A percentile compares a stretch with the other conserved stretches of the same genome.
phyloP scores from a whole-genome alignment of 1,140 invertebrate genomes.

The Dendrolimus kikuchii region DNA sequence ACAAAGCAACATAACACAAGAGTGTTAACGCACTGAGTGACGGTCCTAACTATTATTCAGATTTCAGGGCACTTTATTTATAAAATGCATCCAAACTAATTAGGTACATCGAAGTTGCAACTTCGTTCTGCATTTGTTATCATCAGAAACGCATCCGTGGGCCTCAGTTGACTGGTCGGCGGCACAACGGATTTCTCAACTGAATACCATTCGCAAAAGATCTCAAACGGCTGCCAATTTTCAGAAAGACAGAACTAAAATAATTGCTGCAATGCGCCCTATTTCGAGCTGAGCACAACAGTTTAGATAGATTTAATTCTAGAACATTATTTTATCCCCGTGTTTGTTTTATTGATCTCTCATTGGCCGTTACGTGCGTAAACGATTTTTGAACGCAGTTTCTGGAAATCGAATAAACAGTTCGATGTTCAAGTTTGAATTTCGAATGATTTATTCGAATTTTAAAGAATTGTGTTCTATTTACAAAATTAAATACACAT shows the following conservation, averaged over 20 bases:
- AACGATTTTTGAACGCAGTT: too few species aligned
- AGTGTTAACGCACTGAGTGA: slow-evolving; percentile 1
- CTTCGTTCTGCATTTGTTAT: slow-evolving; percentile 9
- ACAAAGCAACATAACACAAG: slow-evolving; percentile 17
- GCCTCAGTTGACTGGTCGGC: slow-evolving; percentile 34
- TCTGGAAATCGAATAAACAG: not conserved
- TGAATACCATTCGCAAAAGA: slow-evolving; percentile 63
- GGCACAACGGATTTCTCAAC: slow-evolving; percentile 63
- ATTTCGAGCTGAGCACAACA: slow-evolving; percentile 58
- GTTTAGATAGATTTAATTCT: slow-evolving; percentile 66
- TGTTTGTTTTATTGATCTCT: slow-evolving; percentile 22
- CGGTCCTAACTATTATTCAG: slow-evolving; percentile 57
- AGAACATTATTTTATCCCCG: slow-evolving; percentile 52
- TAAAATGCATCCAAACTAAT: slow-evolving; percentile 43
- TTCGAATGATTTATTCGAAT: too few species aligned
- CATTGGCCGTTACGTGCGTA: not conserved
- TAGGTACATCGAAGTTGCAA: slow-evolving; percentile 35
- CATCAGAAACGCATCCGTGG: slow-evolving; percentile 28
- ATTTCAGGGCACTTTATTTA: slow-evolving; percentile 61
- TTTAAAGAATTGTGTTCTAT: too few species aligned
- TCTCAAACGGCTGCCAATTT: slow-evolving; percentile 68
- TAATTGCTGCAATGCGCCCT: slow-evolving; percentile 68
- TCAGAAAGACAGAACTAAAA: slow-evolving; percentile 71
- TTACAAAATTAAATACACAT: too few species aligned
- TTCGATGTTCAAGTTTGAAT: slow-evolving; percentile 11